These are phyloP conservation scores for Neotoxoptera formosana DNA, from an alignment of 1,140 invertebrate species.

Conservation along the genomic window DNA sequence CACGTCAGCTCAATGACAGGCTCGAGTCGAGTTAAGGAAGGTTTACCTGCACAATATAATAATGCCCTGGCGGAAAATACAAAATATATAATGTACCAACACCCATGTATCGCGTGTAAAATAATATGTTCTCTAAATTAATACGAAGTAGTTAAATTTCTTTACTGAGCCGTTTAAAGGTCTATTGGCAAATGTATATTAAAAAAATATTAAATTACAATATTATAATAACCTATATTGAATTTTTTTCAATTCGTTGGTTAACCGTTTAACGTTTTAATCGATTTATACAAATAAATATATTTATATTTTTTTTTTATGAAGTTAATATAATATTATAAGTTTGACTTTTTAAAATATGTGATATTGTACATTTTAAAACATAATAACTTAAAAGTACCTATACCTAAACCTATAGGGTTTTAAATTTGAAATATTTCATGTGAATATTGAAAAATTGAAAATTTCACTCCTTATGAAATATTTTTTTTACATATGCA, in stretches of 20 bases:
- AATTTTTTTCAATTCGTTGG: background rate
- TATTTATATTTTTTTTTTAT: background rate
- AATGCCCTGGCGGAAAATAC: background rate
- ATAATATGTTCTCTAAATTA: background rate
- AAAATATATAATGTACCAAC: background rate
- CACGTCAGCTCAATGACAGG: background rate
- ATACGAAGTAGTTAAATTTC: background rate
- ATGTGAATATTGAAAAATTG: too few relatives aligned
- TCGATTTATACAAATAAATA: background rate
- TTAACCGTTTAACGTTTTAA: background rate
- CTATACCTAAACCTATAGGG: too few relatives aligned
- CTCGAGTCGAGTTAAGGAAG: background rate
- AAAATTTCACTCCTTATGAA: too few relatives aligned
- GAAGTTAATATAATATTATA: too few relatives aligned
- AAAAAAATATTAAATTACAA: background rate
- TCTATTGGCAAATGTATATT: background rate
- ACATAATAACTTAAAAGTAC: too few relatives aligned
- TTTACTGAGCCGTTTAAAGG: background rate
- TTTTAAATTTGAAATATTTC: too few relatives aligned
- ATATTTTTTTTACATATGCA: too few relatives aligned
- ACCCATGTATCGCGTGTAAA: background rate
- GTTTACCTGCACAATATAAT: background rate
- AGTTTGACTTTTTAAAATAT: too few relatives aligned
- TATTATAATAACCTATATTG: background rate
- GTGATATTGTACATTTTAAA: too few relatives aligned